Percentiles rank a stretch among this genome's conserved stretches.
Evolutionary conservation across 2,888 invertebrate species (phyloP).

Genomic region (Cataglyphis cursor): DNA sequence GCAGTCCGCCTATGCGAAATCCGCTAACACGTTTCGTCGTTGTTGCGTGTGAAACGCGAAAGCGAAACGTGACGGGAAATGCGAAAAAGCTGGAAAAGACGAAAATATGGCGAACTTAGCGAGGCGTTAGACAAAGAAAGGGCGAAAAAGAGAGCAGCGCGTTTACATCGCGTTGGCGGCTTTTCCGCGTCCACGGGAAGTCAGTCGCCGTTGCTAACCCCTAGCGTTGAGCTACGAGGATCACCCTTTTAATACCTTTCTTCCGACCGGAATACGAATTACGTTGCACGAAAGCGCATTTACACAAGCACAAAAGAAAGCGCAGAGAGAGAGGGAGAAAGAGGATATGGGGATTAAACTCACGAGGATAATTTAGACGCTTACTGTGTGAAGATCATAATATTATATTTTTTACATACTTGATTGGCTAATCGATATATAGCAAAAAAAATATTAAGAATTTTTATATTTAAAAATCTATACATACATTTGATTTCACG

Average conservation of each 20-base stretch:
- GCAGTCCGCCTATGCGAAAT: slow-evolving; percentile 67
- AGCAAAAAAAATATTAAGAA: neutral
- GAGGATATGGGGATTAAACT: slow-evolving; percentile 18
- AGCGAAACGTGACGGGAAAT: neutral
- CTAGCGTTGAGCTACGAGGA: slow-evolving; percentile 35
- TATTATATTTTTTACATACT: neutral
- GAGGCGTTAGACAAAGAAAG: neutral
- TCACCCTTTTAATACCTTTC: slow-evolving; percentile 60
- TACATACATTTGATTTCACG: neutral
- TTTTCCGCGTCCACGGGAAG: slow-evolving; percentile 30
- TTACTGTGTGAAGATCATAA: neutral
- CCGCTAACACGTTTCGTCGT: slow-evolving; percentile 47
- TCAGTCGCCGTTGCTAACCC: slow-evolving; percentile 44
- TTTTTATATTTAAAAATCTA: neutral
- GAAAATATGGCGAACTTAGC: neutral
- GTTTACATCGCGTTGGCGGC: slow-evolving; percentile 28
- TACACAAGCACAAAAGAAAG: slow-evolving; percentile 26
- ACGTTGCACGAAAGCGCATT: slow-evolving; percentile 35
- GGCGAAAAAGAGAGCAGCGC: slow-evolving; percentile 42
- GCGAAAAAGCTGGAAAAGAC: neutral
- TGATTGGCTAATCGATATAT: neutral
- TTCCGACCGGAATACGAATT: slow-evolving; percentile 33
- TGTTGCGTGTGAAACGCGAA: slow-evolving; percentile 12
- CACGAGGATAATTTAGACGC: slow-evolving; percentile 29
- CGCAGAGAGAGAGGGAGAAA: neutral